A percentile compares a stretch with the other conserved stretches of the same genome.
Conservation (phyloP, 2,113 vertebrate genomes). For the Oceanites oceanicus region DNA sequence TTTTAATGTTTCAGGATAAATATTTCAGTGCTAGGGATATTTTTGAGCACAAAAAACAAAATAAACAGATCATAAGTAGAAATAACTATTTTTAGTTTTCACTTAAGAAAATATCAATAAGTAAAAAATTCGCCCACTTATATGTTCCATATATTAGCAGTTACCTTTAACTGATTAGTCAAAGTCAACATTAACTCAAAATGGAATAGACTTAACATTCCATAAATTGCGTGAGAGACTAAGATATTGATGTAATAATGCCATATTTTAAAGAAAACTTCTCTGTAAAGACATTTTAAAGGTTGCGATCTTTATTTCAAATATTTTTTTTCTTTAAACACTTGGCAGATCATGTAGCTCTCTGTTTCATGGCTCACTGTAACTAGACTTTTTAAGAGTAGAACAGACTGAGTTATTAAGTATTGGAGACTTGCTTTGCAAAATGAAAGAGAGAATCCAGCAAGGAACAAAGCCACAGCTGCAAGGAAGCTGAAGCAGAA, state of each 20-base stretch:
- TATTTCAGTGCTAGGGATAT: not conserved
- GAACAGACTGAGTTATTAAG: not conserved
- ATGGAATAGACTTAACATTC: not conserved
- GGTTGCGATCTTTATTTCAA: not conserved
- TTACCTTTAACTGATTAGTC: not conserved
- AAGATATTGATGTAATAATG: not conserved
- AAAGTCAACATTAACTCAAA: not conserved
- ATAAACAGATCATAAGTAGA: not conserved
- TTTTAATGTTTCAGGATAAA: not conserved
- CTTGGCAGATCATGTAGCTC: not conserved
- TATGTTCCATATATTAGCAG: not conserved
- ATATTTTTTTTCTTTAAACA: not conserved
- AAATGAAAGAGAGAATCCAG: not conserved
- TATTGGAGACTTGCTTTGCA: not conserved
- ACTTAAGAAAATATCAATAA: not conserved
- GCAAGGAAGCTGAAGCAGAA: constrained; percentile 43
- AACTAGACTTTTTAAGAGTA: not conserved
- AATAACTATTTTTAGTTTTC: not conserved
- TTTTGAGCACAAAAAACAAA: not conserved
- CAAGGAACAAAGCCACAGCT: constrained; percentile 38
- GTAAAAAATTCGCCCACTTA: not conserved
- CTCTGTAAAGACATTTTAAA: not conserved
- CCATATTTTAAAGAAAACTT: not conserved
- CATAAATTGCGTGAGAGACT: not conserved
- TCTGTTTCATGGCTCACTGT: not conserved